Conservation (phyloP, 1,140 invertebrate genomes). For the Babylonia areolata region DNA sequence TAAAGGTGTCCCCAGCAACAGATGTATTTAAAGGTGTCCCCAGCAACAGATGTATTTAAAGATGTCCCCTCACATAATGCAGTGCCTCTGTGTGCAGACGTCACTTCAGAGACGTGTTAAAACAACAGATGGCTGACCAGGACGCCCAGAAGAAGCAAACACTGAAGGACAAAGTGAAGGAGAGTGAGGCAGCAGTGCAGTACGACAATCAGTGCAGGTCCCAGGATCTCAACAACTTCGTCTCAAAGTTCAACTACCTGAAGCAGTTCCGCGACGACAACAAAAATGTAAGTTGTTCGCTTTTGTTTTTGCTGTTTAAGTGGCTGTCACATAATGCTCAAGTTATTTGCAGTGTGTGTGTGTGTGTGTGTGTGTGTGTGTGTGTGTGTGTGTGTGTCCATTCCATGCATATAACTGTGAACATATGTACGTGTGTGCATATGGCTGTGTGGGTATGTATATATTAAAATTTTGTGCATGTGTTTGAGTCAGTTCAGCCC, state of each 20-base stretch:
- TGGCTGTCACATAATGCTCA: neutral
- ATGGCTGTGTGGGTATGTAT: neutral
- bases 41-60: too few species aligned
- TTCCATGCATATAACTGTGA: neutral
- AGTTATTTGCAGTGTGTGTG: neutral
- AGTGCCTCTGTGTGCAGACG: constrained; percentile 56
- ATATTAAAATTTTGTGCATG: neutral
- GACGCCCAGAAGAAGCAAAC: constrained; percentile 48
- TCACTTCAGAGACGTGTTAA: constrained; percentile 70
- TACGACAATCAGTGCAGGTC: constrained; percentile 62
- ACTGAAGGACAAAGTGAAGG: constrained; percentile 59
- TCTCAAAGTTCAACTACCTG: constrained; percentile 67
- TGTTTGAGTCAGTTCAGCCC: neutral
- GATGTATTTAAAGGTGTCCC: too few species aligned
- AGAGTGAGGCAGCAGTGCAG: constrained; percentile 64
- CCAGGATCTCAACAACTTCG: constrained; percentile 60
- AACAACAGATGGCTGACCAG: constrained; percentile 72
- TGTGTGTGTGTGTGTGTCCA: neutral
- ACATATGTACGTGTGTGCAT: neutral
- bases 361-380: constrained; percentile 1
- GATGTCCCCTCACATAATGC: too few species aligned
- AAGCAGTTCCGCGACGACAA: constrained; percentile 71
- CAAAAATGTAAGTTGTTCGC: constrained; percentile 56
- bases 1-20: too few species aligned
- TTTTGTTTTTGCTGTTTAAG: neutral